A percentile compares a stretch with the other conserved stretches of the same genome.
Evolutionary conservation across 2,888 invertebrate species (phyloP).

Genomic region (Parapristionchus giblindavisi): DNA sequence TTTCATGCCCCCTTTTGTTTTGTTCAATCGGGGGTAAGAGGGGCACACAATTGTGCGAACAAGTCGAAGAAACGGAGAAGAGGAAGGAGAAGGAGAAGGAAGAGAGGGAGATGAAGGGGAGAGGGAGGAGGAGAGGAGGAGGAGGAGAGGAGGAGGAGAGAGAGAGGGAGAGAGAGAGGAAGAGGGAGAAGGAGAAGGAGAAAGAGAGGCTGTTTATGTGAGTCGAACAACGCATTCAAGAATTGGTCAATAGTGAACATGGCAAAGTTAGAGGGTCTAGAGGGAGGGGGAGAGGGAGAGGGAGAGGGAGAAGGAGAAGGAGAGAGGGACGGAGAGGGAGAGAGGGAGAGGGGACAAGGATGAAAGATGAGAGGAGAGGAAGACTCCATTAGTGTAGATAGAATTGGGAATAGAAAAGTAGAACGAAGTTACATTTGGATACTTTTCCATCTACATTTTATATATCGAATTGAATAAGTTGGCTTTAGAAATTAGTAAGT

Average conservation of each 20-base stretch:
- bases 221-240: too few relatives aligned
- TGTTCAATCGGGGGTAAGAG: background rate
- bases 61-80: background rate
- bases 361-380: too few relatives aligned
- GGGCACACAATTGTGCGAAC: background rate
- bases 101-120: background rate
- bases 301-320: slow-evolving; percentile 2
- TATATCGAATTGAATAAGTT: too few relatives aligned
- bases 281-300: background rate
- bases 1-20: slow-evolving; percentile 28
- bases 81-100: slow-evolving; percentile 12
- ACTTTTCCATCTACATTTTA: too few relatives aligned
- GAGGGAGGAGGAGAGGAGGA: background rate
- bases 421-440: too few relatives aligned
- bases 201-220: slow-evolving; percentile 12
- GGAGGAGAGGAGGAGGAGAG: background rate
- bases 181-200: background rate
- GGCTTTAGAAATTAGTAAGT: too few relatives aligned
- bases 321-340: background rate
- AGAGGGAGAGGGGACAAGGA: background rate
- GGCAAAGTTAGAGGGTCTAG: background rate
- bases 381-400: too few relatives aligned
- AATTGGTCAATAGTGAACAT: background rate
- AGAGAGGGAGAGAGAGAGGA: background rate
- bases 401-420: too few relatives aligned